These are phyloP conservation scores for Cynocephalus volans DNA, from an alignment of 2,113 vertebrate species.

Conservation along the genomic window DNA sequence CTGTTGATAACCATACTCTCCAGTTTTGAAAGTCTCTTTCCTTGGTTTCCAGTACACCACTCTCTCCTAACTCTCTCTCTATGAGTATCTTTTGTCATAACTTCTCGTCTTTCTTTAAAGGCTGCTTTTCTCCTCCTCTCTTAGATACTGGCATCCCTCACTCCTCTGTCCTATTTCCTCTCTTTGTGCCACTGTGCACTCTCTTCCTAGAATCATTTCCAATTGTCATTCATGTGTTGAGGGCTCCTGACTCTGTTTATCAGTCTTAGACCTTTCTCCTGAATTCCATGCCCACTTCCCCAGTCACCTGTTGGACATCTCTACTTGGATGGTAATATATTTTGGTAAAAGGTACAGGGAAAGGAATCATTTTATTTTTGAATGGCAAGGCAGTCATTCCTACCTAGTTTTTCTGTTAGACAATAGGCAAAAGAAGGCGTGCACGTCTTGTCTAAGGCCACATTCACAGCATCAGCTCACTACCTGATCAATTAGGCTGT, in stretches of 20 bases:
- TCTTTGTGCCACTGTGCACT: background rate
- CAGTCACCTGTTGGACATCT: background rate
- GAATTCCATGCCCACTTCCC: background rate
- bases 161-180: background rate
- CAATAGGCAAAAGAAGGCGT: background rate
- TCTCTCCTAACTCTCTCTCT: background rate
- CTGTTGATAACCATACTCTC: background rate
- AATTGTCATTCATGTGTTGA: background rate
- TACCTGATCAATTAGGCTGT: background rate
- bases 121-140: accelerated
- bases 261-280: background rate
- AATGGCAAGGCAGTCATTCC: background rate
- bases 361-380: background rate
- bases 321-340: background rate
- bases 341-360: background rate
- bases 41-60: background rate
- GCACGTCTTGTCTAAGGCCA: background rate
- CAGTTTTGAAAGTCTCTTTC: background rate
- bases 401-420: background rate
- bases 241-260: background rate
- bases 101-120: slow-evolving; percentile 11
- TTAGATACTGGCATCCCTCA: background rate
- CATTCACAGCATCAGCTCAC: background rate
- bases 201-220: background rate
- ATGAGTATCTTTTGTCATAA: background rate